A percentile compares a stretch with the other conserved stretches of the same genome.
Conservation (phyloP, 2,113 vertebrate genomes). For the Pica pica region DNA sequence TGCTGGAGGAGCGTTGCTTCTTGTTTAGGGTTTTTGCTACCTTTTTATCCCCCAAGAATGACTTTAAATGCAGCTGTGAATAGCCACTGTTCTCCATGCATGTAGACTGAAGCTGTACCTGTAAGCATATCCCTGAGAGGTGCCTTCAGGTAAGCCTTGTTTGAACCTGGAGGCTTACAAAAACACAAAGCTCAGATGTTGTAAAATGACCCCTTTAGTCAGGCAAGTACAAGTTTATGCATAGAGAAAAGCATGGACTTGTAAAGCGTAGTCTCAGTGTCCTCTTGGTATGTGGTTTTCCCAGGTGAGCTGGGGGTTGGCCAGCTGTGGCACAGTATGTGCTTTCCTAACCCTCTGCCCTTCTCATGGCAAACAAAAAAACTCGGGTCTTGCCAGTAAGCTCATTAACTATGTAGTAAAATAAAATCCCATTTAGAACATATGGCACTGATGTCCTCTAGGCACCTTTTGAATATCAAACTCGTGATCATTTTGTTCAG, state of each 20-base stretch:
- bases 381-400: neutral
- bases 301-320: neutral
- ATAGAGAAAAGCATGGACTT: neutral
- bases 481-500: neutral
- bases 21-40: neutral
- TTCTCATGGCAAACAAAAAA: neutral
- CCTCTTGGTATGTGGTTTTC: neutral
- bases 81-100: neutral
- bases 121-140: neutral
- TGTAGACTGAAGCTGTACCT: neutral
- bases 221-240: neutral
- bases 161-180: neutral
- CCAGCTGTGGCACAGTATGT: neutral
- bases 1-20: neutral
- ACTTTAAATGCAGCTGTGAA: neutral
- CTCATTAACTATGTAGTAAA: neutral
- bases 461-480: neutral
- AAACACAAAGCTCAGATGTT: neutral
- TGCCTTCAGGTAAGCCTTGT: neutral
- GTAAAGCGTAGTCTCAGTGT: accelerated
- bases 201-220: neutral
- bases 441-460: neutral
- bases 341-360: neutral
- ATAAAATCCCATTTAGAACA: neutral
- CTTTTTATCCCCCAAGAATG: neutral